Conservation (phyloP, 2,888 invertebrate species). For the Archaeoteleia sp. region DNA sequence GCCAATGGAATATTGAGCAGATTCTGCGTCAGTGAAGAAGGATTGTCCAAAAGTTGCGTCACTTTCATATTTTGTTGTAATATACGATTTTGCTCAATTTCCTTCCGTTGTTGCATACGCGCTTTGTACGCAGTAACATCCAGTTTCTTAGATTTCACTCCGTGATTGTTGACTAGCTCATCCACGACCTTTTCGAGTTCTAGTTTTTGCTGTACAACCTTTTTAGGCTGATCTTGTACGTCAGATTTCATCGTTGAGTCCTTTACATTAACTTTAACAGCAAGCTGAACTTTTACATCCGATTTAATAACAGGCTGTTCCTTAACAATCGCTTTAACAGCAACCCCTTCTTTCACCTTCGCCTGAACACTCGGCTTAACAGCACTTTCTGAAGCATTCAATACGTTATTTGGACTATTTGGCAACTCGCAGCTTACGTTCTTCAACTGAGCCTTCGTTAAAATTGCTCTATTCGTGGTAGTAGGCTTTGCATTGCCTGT, state of each 20-base stretch:
- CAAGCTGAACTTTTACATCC: too few species aligned
- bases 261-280: too few species aligned
- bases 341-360: conserved; percentile 18
- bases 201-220: too few species aligned
- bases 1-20: conserved; percentile 59
- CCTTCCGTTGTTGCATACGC: conserved; percentile 60
- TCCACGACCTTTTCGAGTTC: too few species aligned
- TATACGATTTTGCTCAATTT: conserved; percentile 43
- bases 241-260: too few species aligned
- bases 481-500: too few species aligned
- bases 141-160: conserved; percentile 66
- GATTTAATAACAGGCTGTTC: too few species aligned
- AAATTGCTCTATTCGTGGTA: conserved; percentile 10
- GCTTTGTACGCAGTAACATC: conserved; percentile 69
- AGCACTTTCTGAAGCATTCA: too few species aligned
- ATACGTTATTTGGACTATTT: too few species aligned
- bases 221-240: too few species aligned
- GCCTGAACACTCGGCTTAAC: conserved; percentile 27
- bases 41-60: conserved; percentile 51
- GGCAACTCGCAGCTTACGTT: not conserved
- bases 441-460: conserved; percentile 41
- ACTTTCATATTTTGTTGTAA: conserved; percentile 38
- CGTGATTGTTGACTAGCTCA: too few species aligned
- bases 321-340: too few species aligned
- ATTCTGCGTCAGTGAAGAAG: conserved; percentile 56